Base-by-base conservation (phyloP, 2,113 vertebrate species). In the Rhinopomastus cyanomelas region DNA sequence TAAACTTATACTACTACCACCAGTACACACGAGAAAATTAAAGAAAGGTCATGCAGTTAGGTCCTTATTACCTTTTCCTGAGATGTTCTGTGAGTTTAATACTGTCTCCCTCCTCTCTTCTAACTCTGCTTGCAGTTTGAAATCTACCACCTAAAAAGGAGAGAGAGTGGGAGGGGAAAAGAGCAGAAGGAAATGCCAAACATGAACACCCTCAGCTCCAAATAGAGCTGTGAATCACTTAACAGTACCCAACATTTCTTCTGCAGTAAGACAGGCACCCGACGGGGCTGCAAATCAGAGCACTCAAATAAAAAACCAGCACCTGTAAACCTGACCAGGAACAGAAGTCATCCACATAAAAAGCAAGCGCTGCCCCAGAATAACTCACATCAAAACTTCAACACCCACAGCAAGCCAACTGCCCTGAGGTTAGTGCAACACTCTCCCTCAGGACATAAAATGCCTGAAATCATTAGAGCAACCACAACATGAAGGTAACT, bases 71-170 rank as follows among this genome's bases (percentile, higher is more conserved):
- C 98, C 98, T 98, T 96, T 97, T 62, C 76, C 91, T 71, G 95
- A 95, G 23, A 90, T 89, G 87, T 96, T 98, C 89, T 97, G 97
- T 55, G 97, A 92, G 68, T 94, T 80, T 64, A 98, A 96, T 32
- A 96, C 95, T 96, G 98, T 98, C 42, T 97, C 98, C 72, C 97
- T 97, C 87, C 98, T 98, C 72, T 98, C 97, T 95, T 98, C 98
- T 88, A 98, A 96, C 84, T 98, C 97, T 92, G 98, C 98, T 87
- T 97, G 98, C 7, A 98, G 96, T 95, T 99, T 99, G 89, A 98
- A 98, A 96, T 98, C 98, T 71, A 98, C 98, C 59, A 99, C 98
- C 98, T 98, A 87, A 75, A 87, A 61, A 39, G 7, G 71, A 48
- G 8, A 26, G 22, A 23, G 53, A 7, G 30, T 1, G 1, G 10